These are phyloP conservation scores for Urocynchramus pylzowi DNA, from an alignment of 2,113 vertebrate species.

Conservation along the genomic window DNA sequence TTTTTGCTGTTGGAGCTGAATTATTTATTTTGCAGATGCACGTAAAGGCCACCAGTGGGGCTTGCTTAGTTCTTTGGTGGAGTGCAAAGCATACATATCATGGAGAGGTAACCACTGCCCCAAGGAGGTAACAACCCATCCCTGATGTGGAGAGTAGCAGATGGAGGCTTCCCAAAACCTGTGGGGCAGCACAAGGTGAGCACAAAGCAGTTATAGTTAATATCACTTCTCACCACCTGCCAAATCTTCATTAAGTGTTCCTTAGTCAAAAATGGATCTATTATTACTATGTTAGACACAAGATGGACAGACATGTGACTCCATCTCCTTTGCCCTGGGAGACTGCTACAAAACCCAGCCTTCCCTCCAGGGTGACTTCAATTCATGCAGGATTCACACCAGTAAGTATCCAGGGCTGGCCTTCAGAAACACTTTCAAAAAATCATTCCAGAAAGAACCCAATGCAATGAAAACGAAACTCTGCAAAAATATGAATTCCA, in stretches of 20 bases:
- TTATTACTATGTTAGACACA: not conserved
- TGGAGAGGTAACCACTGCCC: not conserved
- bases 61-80: not conserved
- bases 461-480: not conserved
- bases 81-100: not conserved
- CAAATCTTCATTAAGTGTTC: not conserved
- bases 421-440: not conserved
- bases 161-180: not conserved
- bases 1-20: not conserved
- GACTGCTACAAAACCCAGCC: not conserved
- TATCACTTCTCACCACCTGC: not conserved
- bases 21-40: not conserved
- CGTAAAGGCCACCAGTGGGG: not conserved
- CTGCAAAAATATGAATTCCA: not conserved
- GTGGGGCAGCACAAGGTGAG: not conserved
- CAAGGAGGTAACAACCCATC: not conserved
- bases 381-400: not conserved
- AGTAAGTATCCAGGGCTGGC: not conserved
- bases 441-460: not conserved
- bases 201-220: not conserved
- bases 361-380: not conserved
- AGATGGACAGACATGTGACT: not conserved
- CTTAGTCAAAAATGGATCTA: not conserved
- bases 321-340: not conserved
- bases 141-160: accelerated